Evolutionary conservation across 2,113 vertebrate genomes (phyloP), one percentile per base, ranked within the genome.

Genomic region (Callipepla squamata): DNA sequence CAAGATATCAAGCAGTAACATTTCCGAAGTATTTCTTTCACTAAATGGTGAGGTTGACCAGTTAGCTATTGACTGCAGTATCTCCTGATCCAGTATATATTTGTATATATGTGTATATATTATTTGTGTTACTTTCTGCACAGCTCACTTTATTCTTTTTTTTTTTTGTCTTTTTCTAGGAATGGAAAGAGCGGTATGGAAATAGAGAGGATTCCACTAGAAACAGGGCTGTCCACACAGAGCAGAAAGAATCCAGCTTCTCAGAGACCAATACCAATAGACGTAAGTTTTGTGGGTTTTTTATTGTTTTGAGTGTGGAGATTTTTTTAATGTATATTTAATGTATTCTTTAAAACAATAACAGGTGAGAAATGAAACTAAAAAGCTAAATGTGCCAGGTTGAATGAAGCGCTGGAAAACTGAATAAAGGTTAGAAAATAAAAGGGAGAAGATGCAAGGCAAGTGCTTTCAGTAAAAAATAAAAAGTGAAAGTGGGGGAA

Each of bases 181-280:
- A 98, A 10, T 99, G 98, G 98, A 98, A 98, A 96, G 98, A 99
- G 74, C 98, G 98, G 1, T 99, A 99, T 51, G 98, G 98, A 58
- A 98, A 98, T 80, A 98, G 99, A 96, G 99, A 99, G 0, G 96
- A 98, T 80, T 96, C 97, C 5, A 95, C 97, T 36, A 96, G 99
- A 94, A 99, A 93, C 91, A 97, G 98, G 97, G 97, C 94, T 73
- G 87, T 97, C 91, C 98, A 99, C 91, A 83, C 98, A 23, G 98
- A 99, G 45, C 96, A 98, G 23, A 98, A 98, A 81, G 98, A 98
- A 89, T 98, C 98, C 42, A 98, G 97, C 87, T 97, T 98, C 82
- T 95, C 98, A 65, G 98, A 99, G 94, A 94, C 93, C 45, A 97
- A 6, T 81, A 82, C 94, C 50, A 98, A 79, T 26, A 97, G 97